Conservation (phyloP, 2,797 vertebrate genomes). For the Chrysocyon brachyurus region DNA sequence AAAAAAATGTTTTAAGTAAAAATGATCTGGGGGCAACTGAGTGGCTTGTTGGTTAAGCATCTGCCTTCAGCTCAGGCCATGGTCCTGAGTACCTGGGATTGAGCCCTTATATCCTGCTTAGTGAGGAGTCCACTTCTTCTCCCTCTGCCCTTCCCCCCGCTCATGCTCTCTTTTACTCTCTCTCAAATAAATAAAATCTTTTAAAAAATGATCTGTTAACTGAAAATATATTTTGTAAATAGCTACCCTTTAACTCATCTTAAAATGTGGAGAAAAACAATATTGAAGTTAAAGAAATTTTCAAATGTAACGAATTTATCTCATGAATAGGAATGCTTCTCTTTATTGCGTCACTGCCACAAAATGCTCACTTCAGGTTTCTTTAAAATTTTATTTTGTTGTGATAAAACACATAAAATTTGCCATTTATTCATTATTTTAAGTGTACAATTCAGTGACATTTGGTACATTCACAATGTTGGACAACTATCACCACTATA, state of each 20-base stretch:
- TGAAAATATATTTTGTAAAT: background rate
- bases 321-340: background rate
- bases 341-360: background rate
- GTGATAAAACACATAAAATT: background rate
- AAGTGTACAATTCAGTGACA: background rate
- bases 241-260: background rate
- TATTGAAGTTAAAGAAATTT: background rate
- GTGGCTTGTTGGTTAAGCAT: background rate
- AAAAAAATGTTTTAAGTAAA: background rate
- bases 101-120: too few species aligned
- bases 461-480: background rate
- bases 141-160: too few species aligned
- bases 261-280: background rate
- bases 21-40: background rate
- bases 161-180: too few species aligned
- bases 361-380: background rate
- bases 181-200: background rate
- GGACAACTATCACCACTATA: background rate
- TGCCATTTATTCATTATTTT: background rate
- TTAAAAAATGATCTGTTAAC: background rate
- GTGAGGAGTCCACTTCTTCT: too few species aligned
- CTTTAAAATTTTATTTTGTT: background rate
- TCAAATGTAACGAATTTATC: background rate
- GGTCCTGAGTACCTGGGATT: too few species aligned
- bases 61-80: too few species aligned